A percentile compares a stretch with the other conserved stretches of the same genome.
These are phyloP conservation scores for Hydractinia echinata DNA, from an alignment of 30 jellyfish, hydroid and myxozoan species.

Conservation along the genomic window DNA sequence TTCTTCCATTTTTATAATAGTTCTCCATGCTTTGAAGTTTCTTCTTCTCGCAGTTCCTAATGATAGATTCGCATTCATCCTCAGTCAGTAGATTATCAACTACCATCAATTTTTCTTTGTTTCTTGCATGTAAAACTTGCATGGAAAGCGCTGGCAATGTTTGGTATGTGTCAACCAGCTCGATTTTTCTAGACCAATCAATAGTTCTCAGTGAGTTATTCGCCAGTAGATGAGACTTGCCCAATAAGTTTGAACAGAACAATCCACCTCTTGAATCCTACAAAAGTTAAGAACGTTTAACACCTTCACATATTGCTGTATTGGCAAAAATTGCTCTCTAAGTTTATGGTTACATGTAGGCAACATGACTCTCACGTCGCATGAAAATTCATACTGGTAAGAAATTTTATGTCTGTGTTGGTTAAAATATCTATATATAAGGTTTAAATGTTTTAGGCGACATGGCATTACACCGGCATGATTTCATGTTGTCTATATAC, in stretches of 20 bases:
- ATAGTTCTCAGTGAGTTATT: not conserved
- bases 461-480: too few species aligned
- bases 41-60: not conserved
- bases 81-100: constrained; percentile 27
- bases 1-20: not conserved
- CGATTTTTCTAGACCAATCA: not conserved
- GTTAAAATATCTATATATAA: too few species aligned
- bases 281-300: too few species aligned
- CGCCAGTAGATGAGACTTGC: not conserved
- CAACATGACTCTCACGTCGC: too few species aligned
- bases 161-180: not conserved
- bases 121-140: not conserved
- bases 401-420: too few species aligned
- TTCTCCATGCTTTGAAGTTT: constrained; percentile 14
- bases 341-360: too few species aligned
- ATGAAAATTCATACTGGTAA: too few species aligned
- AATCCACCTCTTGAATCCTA: too few species aligned
- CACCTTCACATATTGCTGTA: too few species aligned
- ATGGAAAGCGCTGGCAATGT: not conserved
- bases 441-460: too few species aligned
- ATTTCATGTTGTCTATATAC: too few species aligned
- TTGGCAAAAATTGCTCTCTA: too few species aligned
- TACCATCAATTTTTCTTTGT: not conserved
- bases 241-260: not conserved
- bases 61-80: constrained; percentile 33